Percentiles rank a stretch among this genome's conserved stretches.
phyloP scores from a whole-genome alignment of 1,140 invertebrate species.

The Lepidurus couesii region DNA sequence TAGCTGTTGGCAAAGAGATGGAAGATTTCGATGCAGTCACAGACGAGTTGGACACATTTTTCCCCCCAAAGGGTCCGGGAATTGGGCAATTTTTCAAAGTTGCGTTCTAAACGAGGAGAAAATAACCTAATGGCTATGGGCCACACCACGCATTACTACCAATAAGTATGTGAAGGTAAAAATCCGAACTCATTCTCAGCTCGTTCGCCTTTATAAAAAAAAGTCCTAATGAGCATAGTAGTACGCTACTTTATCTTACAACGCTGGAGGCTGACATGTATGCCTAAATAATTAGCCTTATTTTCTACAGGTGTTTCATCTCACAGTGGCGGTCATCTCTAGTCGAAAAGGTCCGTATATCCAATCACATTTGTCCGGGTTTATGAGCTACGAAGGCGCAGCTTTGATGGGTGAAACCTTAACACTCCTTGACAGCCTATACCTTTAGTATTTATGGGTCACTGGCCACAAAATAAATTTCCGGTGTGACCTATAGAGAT shows the following conservation, averaged over 20 bases:
- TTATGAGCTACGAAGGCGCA: background rate
- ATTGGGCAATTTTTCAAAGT: background rate
- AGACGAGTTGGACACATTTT: background rate
- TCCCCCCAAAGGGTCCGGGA: background rate
- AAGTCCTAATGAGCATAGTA: too few species aligned
- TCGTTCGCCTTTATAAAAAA: background rate
- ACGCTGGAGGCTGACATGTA: background rate
- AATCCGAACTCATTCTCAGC: background rate
- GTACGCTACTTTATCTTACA: too few species aligned
- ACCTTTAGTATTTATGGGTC: slow-evolving; percentile 16
- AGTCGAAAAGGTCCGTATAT: background rate
- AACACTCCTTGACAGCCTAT: slow-evolving; percentile 21
- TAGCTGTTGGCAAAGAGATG: background rate
- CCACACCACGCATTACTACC: slow-evolving; percentile 1
- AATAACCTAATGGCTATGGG: slow-evolving; percentile 19
- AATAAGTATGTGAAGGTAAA: background rate
- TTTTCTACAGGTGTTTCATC: background rate
- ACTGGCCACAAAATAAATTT: background rate
- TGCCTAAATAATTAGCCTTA: slow-evolving; percentile 2
- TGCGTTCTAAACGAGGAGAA: background rate
- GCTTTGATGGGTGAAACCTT: background rate
- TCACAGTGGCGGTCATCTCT: background rate
- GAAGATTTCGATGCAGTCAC: background rate
- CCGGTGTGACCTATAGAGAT: slow-evolving; percentile 6
- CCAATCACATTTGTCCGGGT: background rate